These are phyloP conservation scores for Lissonota sp. DNA, from an alignment of 2,888 invertebrate species.

Conservation along the genomic window DNA sequence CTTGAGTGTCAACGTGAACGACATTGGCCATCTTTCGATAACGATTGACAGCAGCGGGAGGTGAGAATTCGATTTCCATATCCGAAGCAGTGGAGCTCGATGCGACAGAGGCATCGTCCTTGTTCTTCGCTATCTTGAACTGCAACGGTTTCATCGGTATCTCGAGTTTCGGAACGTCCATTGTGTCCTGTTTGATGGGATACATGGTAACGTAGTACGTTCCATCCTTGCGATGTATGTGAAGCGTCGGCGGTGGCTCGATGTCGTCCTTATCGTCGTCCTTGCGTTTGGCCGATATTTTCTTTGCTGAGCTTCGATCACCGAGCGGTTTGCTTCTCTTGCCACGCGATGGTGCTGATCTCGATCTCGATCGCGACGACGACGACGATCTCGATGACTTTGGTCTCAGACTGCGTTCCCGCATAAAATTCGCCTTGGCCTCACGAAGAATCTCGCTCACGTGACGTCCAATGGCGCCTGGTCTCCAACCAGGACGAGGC, in stretches of 20 bases:
- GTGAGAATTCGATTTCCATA: constrained; percentile 83
- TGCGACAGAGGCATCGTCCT: constrained; percentile 74
- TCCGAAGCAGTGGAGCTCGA: constrained; percentile 81
- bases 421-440: constrained; percentile 67
- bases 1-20: constrained; percentile 80
- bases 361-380: constrained; percentile 51
- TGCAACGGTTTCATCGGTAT: constrained; percentile 80
- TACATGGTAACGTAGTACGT: constrained; percentile 82
- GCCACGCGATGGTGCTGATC: constrained; percentile 56
- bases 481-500: constrained; percentile 79
- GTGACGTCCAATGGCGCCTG: constrained; percentile 76
- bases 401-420: constrained; percentile 48
- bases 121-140: constrained; percentile 80
- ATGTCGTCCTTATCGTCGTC: constrained; percentile 68
- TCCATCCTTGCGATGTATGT: constrained; percentile 80
- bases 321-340: constrained; percentile 46
- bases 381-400: constrained; percentile 60
- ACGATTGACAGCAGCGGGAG: constrained; percentile 80
- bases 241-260: constrained; percentile 80
- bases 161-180: constrained; percentile 72
- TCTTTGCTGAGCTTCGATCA: constrained; percentile 67
- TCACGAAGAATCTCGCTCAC: constrained; percentile 70
- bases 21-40: constrained; percentile 79
- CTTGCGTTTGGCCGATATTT: constrained; percentile 52
- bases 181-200: constrained; percentile 78